Conservation (phyloP, 2,113 vertebrate genomes). For the Sebastes fasciatus region DNA sequence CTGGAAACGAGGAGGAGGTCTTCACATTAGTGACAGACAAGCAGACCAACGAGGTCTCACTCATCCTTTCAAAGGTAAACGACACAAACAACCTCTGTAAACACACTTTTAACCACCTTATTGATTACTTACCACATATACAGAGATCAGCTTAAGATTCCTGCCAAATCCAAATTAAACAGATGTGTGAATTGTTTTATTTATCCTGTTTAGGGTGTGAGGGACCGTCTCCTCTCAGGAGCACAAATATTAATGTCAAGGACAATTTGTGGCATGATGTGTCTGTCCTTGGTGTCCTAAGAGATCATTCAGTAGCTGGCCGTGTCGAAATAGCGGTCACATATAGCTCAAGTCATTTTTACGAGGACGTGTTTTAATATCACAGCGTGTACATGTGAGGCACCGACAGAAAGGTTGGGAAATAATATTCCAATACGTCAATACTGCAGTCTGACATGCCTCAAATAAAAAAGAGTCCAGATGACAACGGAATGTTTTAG, state of each 20-base stretch:
- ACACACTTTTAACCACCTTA: neutral
- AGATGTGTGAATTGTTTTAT: neutral
- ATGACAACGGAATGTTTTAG: slow-evolving; percentile 56
- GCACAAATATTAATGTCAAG: slow-evolving; percentile 36
- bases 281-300: slow-evolving; percentile 2
- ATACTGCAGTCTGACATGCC: slow-evolving; percentile 20
- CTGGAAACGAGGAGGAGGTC: slow-evolving; percentile 82
- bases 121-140: neutral
- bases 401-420: slow-evolving; percentile 2
- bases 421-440: slow-evolving; percentile 30
- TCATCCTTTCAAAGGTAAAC: slow-evolving; percentile 81
- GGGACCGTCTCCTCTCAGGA: neutral
- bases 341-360: slow-evolving; percentile 21
- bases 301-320: slow-evolving; percentile 5
- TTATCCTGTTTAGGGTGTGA: neutral
- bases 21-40: slow-evolving; percentile 70
- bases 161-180: neutral
- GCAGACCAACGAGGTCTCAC: slow-evolving; percentile 72
- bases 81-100: neutral
- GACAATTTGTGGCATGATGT: slow-evolving; percentile 25
- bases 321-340: slow-evolving; percentile 1
- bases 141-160: neutral
- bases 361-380: slow-evolving; percentile 13
- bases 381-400: neutral
- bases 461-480: slow-evolving; percentile 40